A percentile compares a stretch with the other conserved stretches of the same genome.
Conservation (phyloP, 2,113 vertebrate genomes). For the Sarotherodon lohbergeri region DNA sequence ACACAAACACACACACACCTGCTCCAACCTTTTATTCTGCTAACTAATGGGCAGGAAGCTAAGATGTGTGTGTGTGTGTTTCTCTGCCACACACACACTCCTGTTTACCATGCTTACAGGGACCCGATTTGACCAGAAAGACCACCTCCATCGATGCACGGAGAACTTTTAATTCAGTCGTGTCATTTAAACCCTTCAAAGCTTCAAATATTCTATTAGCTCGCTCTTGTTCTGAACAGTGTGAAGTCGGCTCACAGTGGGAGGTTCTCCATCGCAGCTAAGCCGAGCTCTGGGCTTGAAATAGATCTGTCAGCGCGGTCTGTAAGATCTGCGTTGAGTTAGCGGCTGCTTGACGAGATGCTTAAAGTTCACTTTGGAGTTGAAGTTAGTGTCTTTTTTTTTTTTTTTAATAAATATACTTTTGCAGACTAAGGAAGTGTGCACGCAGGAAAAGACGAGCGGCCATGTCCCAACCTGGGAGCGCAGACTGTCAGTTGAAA, state of each 20-base stretch:
- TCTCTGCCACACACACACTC: background rate
- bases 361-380: background rate
- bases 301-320: background rate
- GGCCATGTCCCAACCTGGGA: background rate
- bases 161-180: background rate
- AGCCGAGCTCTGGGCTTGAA: background rate
- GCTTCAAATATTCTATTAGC: background rate
- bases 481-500: background rate
- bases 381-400: background rate
- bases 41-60: slow-evolving; percentile 19
- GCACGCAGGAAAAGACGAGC: background rate
- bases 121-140: background rate
- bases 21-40: slow-evolving; percentile 16
- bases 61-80: background rate
- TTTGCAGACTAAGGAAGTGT: no score
- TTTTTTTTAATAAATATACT: accelerated
- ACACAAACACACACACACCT: slow-evolving; percentile 1
- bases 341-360: background rate
- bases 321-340: background rate
- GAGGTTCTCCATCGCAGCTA: background rate
- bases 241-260: background rate
- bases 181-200: background rate
- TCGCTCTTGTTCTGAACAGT: background rate
- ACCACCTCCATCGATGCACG: background rate
- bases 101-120: background rate